Evolutionary conservation across 2,113 vertebrate species (phyloP).

Genomic region (Hypocryptadius cinnamomeus): DNA sequence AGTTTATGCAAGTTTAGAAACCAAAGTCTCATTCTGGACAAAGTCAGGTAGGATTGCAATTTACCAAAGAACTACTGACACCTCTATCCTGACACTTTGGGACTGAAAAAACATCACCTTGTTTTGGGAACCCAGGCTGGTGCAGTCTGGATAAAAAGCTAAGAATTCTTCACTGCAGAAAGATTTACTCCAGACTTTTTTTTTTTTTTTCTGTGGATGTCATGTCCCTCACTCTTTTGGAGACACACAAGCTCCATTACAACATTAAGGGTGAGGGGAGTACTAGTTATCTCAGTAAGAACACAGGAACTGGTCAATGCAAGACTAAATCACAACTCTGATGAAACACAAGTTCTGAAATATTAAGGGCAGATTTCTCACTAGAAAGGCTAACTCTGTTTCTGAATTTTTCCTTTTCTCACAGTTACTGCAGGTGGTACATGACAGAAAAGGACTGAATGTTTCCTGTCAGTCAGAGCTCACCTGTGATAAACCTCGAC

Average conservation of each 20-base stretch:
- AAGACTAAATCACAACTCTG: neutral
- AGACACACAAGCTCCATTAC: neutral
- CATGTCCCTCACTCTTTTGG: neutral
- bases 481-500: conserved; percentile 77
- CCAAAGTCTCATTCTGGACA: neutral
- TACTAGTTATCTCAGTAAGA: neutral
- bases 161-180: neutral
- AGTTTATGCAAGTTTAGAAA: neutral
- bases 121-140: neutral
- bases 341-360: neutral
- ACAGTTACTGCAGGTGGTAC: neutral
- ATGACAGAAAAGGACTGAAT: neutral
- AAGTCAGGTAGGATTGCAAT: neutral
- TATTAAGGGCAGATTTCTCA: neutral
- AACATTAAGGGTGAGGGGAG: neutral
- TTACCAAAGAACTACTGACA: neutral
- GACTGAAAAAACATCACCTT: neutral
- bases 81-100: neutral
- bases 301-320: neutral
- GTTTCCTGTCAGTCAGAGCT: neutral
- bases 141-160: neutral
- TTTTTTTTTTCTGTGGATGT: neutral
- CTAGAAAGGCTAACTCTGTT: neutral
- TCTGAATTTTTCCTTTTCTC: neutral
- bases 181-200: neutral